phyloP scores from a whole-genome alignment of 2,888 invertebrate genomes.

The Harpalus rufipes region DNA sequence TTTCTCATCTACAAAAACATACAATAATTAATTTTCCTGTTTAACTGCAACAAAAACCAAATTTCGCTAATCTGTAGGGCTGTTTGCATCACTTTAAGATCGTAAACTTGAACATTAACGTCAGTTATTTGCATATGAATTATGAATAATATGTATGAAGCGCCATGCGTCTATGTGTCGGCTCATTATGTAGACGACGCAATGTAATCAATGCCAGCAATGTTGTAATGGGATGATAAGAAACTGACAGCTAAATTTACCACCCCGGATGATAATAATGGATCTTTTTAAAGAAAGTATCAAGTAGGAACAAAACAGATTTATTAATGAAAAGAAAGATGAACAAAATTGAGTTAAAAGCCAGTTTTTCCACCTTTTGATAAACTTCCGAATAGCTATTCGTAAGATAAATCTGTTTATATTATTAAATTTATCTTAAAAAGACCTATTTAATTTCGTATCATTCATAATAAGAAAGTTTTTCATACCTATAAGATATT shows the following conservation, averaged over 20 bases:
- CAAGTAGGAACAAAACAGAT: no score
- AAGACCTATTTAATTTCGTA: no score
- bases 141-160: conserved; percentile 26
- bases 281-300: no score
- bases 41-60: neutral
- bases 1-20: no score
- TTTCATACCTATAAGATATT: no score
- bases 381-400: no score
- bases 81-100: conserved; percentile 20
- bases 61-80: conserved; percentile 6
- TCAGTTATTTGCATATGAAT: conserved; percentile 42
- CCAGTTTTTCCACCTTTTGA: no score
- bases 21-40: neutral
- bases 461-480: no score
- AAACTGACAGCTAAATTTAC: conserved; percentile 11
- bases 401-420: no score
- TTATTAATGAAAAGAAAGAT: no score
- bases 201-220: neutral
- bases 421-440: no score
- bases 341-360: no score
- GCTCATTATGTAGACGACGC: conserved; percentile 12
- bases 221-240: neutral
- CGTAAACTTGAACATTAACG: conserved; percentile 23
- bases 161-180: conserved; percentile 15
- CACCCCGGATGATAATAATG: neutral